A percentile compares a stretch with the other conserved stretches of the same genome.
These are phyloP conservation scores for Caenorhabditis doughertyi DNA, from an alignment of 2,888 invertebrate species.

Conservation along the genomic window DNA sequence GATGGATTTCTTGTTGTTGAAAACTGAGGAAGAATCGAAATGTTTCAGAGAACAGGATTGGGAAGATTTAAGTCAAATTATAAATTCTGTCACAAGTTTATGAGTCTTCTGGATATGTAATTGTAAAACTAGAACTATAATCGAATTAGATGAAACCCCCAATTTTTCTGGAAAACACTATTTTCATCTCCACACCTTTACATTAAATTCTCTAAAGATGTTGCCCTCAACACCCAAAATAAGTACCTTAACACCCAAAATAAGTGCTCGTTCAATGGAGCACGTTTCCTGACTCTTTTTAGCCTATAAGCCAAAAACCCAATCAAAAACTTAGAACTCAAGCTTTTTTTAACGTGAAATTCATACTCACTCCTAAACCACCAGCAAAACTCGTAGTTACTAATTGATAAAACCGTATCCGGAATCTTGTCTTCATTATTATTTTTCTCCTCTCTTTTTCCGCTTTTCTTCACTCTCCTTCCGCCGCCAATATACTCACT, in stretches of 20 bases:
- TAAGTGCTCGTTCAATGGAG: not conserved
- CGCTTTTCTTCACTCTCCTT: not conserved
- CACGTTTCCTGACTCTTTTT: not conserved
- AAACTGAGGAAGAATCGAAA: not conserved
- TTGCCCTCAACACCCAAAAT: too few species aligned
- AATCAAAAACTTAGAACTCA: not conserved
- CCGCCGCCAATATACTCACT: slow-evolving; percentile 4
- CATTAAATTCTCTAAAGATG: too few species aligned
- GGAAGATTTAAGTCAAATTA: too few species aligned
- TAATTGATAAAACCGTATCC: slow-evolving; percentile 41
- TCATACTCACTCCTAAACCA: slow-evolving; percentile 24
- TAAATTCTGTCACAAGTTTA: too few species aligned
- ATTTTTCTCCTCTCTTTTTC: slow-evolving; percentile 2
- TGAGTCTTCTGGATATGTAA: too few species aligned
- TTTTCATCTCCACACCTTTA: too few species aligned
- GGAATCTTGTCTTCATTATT: slow-evolving; percentile 47
- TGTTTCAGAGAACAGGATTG: not conserved
- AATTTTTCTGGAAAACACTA: too few species aligned
- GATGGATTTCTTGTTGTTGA: not conserved
- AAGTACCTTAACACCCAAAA: not conserved
- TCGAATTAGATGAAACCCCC: too few species aligned
- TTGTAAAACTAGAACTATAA: too few species aligned
- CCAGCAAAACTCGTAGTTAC: slow-evolving; percentile 25
- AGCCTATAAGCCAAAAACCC: too few species aligned
- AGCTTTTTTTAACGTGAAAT: not conserved